Conservation (phyloP, 2,113 vertebrate genomes). For the Psilopogon haemacephalus region DNA sequence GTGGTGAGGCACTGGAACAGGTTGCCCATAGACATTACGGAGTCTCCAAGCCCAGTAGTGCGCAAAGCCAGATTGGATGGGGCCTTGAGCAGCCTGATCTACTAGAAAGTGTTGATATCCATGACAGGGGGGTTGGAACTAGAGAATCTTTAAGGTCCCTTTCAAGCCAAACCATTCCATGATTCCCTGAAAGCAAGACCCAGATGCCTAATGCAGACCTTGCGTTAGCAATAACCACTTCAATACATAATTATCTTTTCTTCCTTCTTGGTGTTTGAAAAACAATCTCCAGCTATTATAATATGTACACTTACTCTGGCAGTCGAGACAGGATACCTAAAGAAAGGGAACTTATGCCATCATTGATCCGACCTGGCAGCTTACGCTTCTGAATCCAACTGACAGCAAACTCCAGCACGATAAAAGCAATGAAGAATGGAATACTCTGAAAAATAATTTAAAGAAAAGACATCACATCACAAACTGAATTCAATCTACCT, state of each 20-base stretch:
- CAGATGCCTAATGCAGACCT: neutral
- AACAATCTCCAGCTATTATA: neutral
- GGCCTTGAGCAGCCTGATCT: too few relatives aligned
- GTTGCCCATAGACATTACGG: too few relatives aligned
- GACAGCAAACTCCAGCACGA: conserved; percentile 83
- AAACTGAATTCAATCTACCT: neutral
- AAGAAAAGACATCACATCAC: neutral
- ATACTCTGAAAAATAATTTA: conserved; percentile 79
- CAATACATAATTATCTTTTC: neutral
- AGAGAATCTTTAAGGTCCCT: too few relatives aligned
- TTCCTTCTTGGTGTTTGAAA: neutral
- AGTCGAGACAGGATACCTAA: conserved; percentile 86
- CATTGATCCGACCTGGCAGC: conserved; percentile 73
- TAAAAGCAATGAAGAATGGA: conserved; percentile 85
- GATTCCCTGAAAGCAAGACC: neutral
- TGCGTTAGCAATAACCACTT: neutral
- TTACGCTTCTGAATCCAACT: conserved; percentile 77
- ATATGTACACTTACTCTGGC: conserved; percentile 79
- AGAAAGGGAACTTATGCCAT: conserved; percentile 84
- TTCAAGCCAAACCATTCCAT: too few relatives aligned
- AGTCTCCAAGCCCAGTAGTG: too few relatives aligned
- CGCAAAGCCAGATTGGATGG: too few relatives aligned
- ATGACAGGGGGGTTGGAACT: too few relatives aligned
- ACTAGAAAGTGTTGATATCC: too few relatives aligned
- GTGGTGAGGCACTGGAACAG: too few relatives aligned